These are phyloP conservation scores for Cheirogaleus major DNA, from an alignment of 2,797 vertebrate genomes.

Conservation along the genomic window DNA sequence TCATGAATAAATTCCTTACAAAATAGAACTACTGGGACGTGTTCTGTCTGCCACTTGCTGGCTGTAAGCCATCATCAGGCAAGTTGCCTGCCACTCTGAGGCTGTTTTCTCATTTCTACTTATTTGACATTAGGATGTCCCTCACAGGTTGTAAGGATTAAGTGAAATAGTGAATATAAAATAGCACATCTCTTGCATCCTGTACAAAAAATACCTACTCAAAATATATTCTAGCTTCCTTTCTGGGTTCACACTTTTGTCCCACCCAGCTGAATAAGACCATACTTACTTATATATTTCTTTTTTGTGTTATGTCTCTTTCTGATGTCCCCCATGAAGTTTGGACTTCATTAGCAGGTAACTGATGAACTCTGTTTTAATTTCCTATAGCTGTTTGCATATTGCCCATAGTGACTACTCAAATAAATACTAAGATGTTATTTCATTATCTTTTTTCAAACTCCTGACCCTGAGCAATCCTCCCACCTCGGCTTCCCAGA, in stretches of 20 bases:
- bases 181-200: not conserved
- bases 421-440: constrained; percentile 3
- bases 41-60: not conserved
- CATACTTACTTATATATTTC: not conserved
- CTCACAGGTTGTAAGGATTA: not conserved
- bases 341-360: not conserved
- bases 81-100: not conserved
- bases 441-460: not conserved
- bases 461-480: too few relatives aligned
- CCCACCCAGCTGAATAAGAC: not conserved
- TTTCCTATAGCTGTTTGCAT: not conserved
- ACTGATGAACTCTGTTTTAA: not conserved
- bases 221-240: constrained; percentile 34
- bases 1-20: not conserved
- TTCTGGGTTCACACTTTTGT: constrained; percentile 23
- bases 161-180: constrained; percentile 11
- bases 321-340: not conserved
- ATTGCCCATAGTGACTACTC: not conserved
- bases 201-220: constrained; percentile 16
- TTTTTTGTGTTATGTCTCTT: not conserved
- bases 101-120: not conserved
- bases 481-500: too few relatives aligned
- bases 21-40: not conserved
- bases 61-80: not conserved
- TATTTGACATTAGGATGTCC: not conserved